These are phyloP conservation scores for Diarsia rubi DNA, from an alignment of 2,888 invertebrate species.

Conservation along the genomic window DNA sequence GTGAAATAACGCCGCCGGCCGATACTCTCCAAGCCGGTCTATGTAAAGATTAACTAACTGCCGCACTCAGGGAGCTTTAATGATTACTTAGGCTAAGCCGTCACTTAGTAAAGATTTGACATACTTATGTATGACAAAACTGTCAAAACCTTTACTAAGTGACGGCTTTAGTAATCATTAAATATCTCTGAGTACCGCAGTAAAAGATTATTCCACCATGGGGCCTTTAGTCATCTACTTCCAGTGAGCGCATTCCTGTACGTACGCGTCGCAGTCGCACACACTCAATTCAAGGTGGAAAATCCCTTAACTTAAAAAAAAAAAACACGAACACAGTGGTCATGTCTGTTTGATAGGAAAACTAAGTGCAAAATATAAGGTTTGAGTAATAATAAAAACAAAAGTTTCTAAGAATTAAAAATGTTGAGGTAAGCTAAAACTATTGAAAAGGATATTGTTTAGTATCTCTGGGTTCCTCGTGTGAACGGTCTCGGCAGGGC, in stretches of 20 bases:
- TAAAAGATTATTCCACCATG: background rate
- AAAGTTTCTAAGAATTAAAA: background rate
- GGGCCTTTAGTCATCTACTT: background rate
- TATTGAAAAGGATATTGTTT: slow-evolving; percentile 95
- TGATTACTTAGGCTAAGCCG: too few relatives aligned
- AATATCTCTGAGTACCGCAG: too few relatives aligned
- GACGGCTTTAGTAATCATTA: too few relatives aligned
- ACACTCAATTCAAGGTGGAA: background rate
- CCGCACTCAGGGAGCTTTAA: too few relatives aligned
- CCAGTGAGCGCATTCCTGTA: background rate
- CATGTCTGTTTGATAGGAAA: background rate
- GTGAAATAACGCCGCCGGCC: too few relatives aligned
- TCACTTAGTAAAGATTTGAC: too few relatives aligned
- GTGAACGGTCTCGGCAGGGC: slow-evolving; percentile 94
- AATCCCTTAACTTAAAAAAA: background rate
- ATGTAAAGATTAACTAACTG: too few relatives aligned
- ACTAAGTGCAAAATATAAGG: background rate
- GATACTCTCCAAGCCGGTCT: too few relatives aligned
- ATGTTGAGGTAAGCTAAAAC: background rate
- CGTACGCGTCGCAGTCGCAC: background rate
- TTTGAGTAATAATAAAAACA: background rate
- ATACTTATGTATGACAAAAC: too few relatives aligned
- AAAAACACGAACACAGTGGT: background rate
- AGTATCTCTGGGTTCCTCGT: slow-evolving; percentile 94
- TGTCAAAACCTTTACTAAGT: too few relatives aligned